These are phyloP conservation scores for Oikopleura dioica DNA, from an alignment of 23 tunicate genomes.

Conservation along the genomic window DNA sequence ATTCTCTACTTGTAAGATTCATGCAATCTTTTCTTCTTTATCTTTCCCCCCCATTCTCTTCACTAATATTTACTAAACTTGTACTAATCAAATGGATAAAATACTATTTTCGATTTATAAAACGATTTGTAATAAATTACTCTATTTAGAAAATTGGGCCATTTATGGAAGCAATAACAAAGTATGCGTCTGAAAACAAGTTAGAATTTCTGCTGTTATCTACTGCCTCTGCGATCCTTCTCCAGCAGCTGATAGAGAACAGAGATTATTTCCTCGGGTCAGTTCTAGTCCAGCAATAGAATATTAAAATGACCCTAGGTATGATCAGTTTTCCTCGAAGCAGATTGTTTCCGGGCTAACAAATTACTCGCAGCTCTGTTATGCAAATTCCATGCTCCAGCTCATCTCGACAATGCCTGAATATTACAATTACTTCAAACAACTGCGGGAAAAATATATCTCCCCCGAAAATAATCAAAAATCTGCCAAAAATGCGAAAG, in stretches of 20 bases:
- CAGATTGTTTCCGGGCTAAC: constrained; percentile 6
- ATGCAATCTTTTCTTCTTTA: too few relatives aligned
- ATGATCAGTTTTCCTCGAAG: too few relatives aligned
- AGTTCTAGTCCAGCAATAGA: not conserved
- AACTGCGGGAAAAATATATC: too few relatives aligned
- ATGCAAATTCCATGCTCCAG: not conserved
- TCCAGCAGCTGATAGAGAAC: not conserved
- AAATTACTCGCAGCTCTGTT: not conserved
- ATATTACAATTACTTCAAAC: not conserved
- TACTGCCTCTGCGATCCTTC: not conserved
- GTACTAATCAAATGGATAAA: too few relatives aligned
- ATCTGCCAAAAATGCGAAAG: too few relatives aligned
- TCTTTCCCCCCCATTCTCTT: too few relatives aligned
- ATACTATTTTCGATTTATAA: too few relatives aligned
- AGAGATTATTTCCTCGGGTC: not conserved
- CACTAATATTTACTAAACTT: too few relatives aligned
- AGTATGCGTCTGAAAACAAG: not conserved
- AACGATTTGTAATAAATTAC: not conserved
- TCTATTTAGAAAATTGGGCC: not conserved
- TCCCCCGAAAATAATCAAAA: too few relatives aligned
- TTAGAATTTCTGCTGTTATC: not conserved
- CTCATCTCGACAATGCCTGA: not conserved
- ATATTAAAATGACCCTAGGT: not conserved
- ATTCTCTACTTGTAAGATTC: too few relatives aligned
- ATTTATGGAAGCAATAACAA: not conserved